Evolutionary conservation across 1,140 invertebrate species (phyloP).

Genomic region (Popillia japonica): DNA sequence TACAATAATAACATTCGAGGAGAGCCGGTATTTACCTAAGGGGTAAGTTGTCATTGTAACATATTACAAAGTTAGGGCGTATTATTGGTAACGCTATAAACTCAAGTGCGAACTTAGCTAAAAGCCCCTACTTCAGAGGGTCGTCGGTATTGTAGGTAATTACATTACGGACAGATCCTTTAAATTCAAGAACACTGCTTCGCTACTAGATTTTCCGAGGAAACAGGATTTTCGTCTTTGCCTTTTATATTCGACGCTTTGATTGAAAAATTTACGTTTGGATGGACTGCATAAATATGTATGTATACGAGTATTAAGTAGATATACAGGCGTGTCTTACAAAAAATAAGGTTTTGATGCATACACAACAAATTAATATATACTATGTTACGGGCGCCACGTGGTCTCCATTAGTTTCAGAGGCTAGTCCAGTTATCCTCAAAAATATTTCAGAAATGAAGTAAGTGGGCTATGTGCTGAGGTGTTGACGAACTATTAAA

Average conservation of each 20-base stretch:
- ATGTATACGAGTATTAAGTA: too few species aligned
- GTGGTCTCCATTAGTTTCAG: too few species aligned
- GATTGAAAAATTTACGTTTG: constrained; percentile 21
- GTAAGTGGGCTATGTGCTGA: too few species aligned
- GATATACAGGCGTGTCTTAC: too few species aligned
- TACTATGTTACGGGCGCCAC: too few species aligned
- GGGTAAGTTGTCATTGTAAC: constrained; percentile 46
- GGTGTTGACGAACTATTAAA: too few species aligned
- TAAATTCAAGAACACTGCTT: constrained; percentile 23
- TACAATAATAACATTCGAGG: constrained; percentile 32
- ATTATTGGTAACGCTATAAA: constrained; percentile 54
- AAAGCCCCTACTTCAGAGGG: constrained; percentile 51
- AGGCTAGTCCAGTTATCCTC: too few species aligned
- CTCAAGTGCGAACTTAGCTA: constrained; percentile 55
- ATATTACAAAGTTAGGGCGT: constrained; percentile 50
- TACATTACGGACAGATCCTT: constrained; percentile 52
- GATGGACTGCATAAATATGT: not conserved
- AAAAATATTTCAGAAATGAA: too few species aligned
- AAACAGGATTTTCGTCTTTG: not conserved
- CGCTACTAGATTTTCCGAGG: not conserved
- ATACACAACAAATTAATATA: too few species aligned
- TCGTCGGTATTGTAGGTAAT: constrained; percentile 51
- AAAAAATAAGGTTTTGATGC: too few species aligned
- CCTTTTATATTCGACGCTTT: not conserved
- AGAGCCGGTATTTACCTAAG: constrained; percentile 41